Evolutionary conservation across 1,140 invertebrate species (phyloP).

Genomic region (Rhopalosiphum padi): DNA sequence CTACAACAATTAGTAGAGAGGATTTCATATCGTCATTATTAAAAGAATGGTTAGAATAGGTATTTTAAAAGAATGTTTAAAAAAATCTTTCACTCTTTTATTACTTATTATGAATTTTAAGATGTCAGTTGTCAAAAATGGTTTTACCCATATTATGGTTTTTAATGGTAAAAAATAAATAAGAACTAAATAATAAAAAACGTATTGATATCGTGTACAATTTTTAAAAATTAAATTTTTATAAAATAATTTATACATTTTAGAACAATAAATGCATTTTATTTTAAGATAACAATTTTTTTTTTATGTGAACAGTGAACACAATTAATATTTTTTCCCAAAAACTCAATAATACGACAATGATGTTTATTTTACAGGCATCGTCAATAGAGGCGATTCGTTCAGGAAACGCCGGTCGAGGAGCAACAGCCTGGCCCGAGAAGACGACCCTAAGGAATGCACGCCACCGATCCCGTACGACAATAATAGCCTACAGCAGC

Average conservation of each 20-base stretch:
- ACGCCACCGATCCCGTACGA: slow-evolving; percentile 61
- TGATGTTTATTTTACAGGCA: slow-evolving; percentile 69
- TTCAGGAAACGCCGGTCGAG: slow-evolving; percentile 80
- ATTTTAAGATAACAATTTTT: not conserved
- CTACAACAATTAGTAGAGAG: not conserved
- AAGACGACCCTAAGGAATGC: slow-evolving; percentile 61
- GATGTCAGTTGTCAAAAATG: not conserved
- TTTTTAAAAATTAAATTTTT: not conserved
- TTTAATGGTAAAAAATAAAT: not conserved
- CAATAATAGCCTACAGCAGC: not conserved
- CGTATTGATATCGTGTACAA: not conserved
- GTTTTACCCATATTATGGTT: not conserved
- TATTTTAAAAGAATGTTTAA: not conserved
- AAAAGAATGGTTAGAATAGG: not conserved
- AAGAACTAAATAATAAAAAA: not conserved
- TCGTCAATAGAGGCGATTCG: slow-evolving; percentile 88
- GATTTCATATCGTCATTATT: not conserved
- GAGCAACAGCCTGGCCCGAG: slow-evolving; percentile 76
- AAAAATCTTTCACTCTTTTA: not conserved
- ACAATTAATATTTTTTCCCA: not conserved
- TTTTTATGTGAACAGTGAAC: not conserved
- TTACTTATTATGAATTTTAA: not conserved
- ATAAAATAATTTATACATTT: not conserved
- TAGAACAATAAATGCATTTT: not conserved
- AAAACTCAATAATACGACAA: not conserved